Evolutionary conservation across 2,113 vertebrate genomes (phyloP), one percentile per base, ranked within the genome.

Genomic region (Rhynchomys soricoides): DNA sequence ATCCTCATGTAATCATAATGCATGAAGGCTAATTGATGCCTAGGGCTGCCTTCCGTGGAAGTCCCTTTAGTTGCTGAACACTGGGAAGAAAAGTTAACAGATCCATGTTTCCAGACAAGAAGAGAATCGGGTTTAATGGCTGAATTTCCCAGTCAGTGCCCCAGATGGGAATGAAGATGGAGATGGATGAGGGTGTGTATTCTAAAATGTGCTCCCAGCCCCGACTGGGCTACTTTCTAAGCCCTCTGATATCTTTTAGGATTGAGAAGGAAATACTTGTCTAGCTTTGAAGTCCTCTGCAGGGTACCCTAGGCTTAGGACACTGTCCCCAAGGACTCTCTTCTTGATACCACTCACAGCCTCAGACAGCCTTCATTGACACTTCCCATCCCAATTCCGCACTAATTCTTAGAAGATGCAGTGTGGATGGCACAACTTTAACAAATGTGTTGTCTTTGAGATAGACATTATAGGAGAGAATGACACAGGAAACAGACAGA

Each of bases 1-100:
- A 64, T 75, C 68, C 57, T 94, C 55, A 16, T 15, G 70, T 73
- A 86, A 78, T 3, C 13, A 45, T 24, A 31, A 13, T 73, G 24
- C 70, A 78, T 77, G 83, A 75, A 93, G 24, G 66, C 7, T 88
- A 90, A 89, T 2, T 91, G 64, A 77, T 92, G 37, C 34, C 40
- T 68, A 62, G 24, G n/a, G n/a, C n/a, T 79, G 15, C 13, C 43
- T 93, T 92, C 24, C 40, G 92, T 59, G 73, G 43, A 70, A 82
- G 45, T 77, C 50, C 45, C 57, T 90, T 93, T 17, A n/a, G 73
- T 85, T 92, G 12, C 1, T 77, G n/a, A 45, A 2, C 57, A 22
- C 82, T 95, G 21, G 59, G n/a, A 74, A 66, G 15, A 43, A 19
- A 59, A 66, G 37, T 3, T 45, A 83, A 70, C 57, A 24, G 75